Evolutionary conservation across 2,888 invertebrate species (phyloP), one percentile per base, ranked within the genome.

Genomic region (Caenorhabditis parvicauda): DNA sequence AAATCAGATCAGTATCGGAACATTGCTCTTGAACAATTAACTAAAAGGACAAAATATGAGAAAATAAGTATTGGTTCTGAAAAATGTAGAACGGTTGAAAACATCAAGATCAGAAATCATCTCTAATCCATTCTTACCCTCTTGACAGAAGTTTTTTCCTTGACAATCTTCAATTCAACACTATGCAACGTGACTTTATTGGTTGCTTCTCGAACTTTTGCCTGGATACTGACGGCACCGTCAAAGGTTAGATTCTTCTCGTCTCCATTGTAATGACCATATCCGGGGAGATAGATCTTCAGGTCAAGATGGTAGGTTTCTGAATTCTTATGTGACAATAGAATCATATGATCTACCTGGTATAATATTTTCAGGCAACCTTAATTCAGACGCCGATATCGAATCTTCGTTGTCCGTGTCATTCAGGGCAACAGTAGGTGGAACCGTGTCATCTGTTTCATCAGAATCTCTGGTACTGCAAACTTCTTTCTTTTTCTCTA

Each of bases 201-300:
- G 1, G 74, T 60, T 2, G 55, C 32, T 19, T 73, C 55, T 6
- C 55, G 49, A 7, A 72, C 69, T 25, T 57, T 50, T 42, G 77
- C 52, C 39, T 68, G 64, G 29, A 78, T 72, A 21, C 38, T 37
- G 9, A 70, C 67, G 41, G 67, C 59, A 44, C 64, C 79, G 37
- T 78, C 75, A 43, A 76, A 76, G 5, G 76, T 79, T 21, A 79
- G 48, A 49, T 75, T 75, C 28, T 70, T 70, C 5, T 62, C 59
- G 5, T 39, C 46, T 14, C 58, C 62, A 7, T 61, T 44, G 39
- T 55, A 54, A n/a, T 62, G 63, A 3, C 62, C 75, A 47, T 73
- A 78, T 5, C 79, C 79, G 6, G 79, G 79, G n/a, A 79, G 56
- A 56, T 76, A 75, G 7, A 74, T 64, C 50, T 78, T 77, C 51